Conservation (phyloP, 2,888 invertebrate species). For the Ellobium chinense region DNA sequence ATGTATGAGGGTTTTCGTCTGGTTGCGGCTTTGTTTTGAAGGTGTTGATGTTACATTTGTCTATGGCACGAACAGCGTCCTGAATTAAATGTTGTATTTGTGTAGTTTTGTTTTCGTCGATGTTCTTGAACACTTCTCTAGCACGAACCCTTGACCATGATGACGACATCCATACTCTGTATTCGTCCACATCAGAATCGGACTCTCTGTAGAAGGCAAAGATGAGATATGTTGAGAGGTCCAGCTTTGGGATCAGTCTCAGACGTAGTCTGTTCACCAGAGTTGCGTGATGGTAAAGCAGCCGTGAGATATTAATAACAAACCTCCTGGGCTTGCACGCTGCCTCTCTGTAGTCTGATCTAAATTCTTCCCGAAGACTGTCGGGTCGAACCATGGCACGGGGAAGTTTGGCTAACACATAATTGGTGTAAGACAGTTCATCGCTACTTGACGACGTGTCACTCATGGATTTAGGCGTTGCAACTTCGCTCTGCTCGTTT, state of each 20-base stretch:
- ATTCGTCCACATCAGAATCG: not conserved
- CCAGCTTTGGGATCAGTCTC: not conserved
- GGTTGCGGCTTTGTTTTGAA: not conserved
- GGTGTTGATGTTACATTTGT: not conserved
- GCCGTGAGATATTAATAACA: not conserved
- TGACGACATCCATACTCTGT: not conserved
- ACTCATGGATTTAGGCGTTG: too few relatives aligned
- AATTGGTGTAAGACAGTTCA: too few relatives aligned
- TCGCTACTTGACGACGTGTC: too few relatives aligned
- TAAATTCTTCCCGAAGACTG: not conserved
- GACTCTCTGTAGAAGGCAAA: not conserved
- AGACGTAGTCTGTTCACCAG: not conserved
- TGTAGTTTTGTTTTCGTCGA: not conserved
- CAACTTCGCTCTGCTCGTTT: too few relatives aligned
- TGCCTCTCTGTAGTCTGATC: constrained; percentile 16
- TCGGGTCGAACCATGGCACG: not conserved
- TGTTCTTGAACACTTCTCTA: not conserved
- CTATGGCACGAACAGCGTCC: constrained; percentile 6
- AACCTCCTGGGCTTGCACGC: constrained; percentile 18
- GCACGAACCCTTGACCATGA: not conserved
- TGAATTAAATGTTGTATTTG: constrained; percentile 10
- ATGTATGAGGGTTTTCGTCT: not conserved
- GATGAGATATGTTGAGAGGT: constrained; percentile 16
- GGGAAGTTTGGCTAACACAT: not conserved
- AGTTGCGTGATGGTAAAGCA: constrained; percentile 1